Conservation (phyloP, 2,888 invertebrate species). For the Eupithecia insigniata region DNA sequence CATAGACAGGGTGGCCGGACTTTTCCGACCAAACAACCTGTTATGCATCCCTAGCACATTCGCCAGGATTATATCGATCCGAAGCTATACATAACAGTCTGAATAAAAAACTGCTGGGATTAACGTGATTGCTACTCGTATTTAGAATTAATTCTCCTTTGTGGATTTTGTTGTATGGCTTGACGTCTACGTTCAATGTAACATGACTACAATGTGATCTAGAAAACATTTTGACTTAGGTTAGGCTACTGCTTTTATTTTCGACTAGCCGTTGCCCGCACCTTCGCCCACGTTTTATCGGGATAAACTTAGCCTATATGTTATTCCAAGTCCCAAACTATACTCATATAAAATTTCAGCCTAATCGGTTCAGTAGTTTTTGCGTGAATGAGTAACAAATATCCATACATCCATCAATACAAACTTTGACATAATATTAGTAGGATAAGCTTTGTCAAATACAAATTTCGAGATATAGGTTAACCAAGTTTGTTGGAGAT, state of each 20-base stretch:
- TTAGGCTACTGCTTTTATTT: neutral
- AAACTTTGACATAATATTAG: too few relatives aligned
- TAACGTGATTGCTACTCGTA: conserved; percentile 51
- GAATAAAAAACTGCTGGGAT: conserved; percentile 56
- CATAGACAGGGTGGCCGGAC: neutral
- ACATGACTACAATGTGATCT: neutral
- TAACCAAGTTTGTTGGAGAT: too few relatives aligned
- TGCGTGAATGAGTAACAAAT: too few relatives aligned
- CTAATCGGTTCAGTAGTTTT: too few relatives aligned
- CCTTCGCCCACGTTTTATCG: too few relatives aligned
- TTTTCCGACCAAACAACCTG: conserved; percentile 3
- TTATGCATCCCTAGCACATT: conserved; percentile 19
- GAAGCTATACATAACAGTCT: conserved; percentile 44
- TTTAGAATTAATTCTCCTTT: conserved; percentile 48
- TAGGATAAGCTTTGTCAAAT: too few relatives aligned
- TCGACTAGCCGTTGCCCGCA: too few relatives aligned
- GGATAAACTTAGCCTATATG: too few relatives aligned
- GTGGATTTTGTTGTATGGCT: conserved; percentile 49
- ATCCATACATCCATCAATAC: too few relatives aligned
- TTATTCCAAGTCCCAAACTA: too few relatives aligned
- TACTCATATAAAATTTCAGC: too few relatives aligned
- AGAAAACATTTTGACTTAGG: neutral
- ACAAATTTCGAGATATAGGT: too few relatives aligned
- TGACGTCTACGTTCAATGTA: conserved; percentile 37
- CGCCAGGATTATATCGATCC: conserved; percentile 69